A percentile compares a stretch with the other conserved stretches of the same genome.
Conservation (phyloP, 2,888 invertebrate species). For the Ecdyonurus torrentis region DNA sequence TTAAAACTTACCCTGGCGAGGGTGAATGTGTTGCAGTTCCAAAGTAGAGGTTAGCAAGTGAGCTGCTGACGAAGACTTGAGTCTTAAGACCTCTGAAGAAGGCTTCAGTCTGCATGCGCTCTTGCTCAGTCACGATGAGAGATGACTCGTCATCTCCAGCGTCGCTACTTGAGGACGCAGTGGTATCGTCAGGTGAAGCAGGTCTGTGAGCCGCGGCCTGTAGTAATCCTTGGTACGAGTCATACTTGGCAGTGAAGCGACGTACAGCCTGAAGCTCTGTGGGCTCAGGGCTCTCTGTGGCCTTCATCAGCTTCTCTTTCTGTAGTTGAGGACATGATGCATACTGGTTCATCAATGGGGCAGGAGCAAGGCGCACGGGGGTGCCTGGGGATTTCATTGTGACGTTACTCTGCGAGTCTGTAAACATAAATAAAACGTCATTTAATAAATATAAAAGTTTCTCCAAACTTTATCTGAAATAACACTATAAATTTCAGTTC, state of each 20-base stretch:
- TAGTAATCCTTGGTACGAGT: constrained; percentile 12
- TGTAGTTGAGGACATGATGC: constrained; percentile 14
- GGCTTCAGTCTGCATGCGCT: constrained; percentile 50
- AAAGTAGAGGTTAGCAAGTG: constrained; percentile 54
- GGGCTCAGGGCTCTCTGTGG: constrained; percentile 2
- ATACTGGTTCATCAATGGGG: constrained; percentile 11
- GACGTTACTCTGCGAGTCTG: no score
- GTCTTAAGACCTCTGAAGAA: constrained; percentile 63
- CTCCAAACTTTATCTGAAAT: no score
- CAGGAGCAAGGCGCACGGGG: neutral
- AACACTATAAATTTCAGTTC: no score
- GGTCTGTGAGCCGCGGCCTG: constrained; percentile 7
- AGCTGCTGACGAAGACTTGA: constrained; percentile 57
- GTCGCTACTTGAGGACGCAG: constrained; percentile 31
- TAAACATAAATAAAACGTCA: no score
- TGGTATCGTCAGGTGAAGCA: constrained; percentile 26
- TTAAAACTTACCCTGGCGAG: neutral
- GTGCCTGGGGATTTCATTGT: neutral
- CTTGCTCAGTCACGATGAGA: constrained; percentile 40
- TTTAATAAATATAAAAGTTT: no score
- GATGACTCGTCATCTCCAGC: constrained; percentile 29
- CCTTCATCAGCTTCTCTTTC: constrained; percentile 5
- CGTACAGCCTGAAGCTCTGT: constrained; percentile 9
- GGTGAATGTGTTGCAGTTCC: constrained; percentile 28
- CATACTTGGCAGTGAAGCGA: constrained; percentile 13